Conservation (phyloP, 30 jellyfish, hydroid and myxozoan genomes). For the Aurelia sp. region DNA sequence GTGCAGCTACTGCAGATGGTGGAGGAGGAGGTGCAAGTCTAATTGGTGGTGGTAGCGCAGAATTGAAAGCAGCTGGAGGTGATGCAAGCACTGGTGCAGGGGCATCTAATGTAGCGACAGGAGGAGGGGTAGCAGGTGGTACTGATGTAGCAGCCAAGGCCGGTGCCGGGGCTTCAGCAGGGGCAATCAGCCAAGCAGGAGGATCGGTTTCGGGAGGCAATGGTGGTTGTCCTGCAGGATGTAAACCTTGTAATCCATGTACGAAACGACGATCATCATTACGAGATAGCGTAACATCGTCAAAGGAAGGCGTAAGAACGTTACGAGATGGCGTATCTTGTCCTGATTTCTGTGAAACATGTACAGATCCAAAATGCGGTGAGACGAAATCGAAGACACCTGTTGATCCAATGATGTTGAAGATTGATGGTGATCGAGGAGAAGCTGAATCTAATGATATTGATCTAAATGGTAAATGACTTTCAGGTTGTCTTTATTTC, state of each 20-base stretch:
- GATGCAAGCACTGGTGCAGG: conserved; percentile 71
- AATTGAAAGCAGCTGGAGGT: conserved; percentile 60
- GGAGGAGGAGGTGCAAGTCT: conserved; percentile 50
- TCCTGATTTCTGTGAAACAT: conserved; percentile 52
- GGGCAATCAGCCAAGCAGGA: conserved; percentile 53
- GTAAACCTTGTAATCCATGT: conserved; percentile 58
- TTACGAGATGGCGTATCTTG: conserved; percentile 31
- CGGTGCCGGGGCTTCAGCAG: conserved; percentile 66
- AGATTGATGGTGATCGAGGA: conserved; percentile 45
- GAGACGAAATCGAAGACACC: conserved; percentile 41
- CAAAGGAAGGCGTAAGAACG: neutral
- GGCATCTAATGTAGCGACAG: conserved; percentile 59
- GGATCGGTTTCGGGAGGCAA: conserved; percentile 44
- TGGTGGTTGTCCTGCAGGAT: conserved; percentile 76
- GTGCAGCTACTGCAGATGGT: conserved; percentile 33
- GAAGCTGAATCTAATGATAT: conserved; percentile 77
- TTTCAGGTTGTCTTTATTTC: no score
- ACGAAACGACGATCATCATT: no score
- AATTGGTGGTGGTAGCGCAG: conserved; percentile 56
- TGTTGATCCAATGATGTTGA: conserved; percentile 45
- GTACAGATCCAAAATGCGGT: conserved; percentile 36
- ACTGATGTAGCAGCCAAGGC: conserved; percentile 71
- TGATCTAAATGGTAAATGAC: conserved; percentile 57
- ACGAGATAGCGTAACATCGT: no score
- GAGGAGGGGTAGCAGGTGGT: conserved; percentile 69